Conservation (phyloP, 1,140 invertebrate genomes). For the Paralvinella palmiformis region DNA sequence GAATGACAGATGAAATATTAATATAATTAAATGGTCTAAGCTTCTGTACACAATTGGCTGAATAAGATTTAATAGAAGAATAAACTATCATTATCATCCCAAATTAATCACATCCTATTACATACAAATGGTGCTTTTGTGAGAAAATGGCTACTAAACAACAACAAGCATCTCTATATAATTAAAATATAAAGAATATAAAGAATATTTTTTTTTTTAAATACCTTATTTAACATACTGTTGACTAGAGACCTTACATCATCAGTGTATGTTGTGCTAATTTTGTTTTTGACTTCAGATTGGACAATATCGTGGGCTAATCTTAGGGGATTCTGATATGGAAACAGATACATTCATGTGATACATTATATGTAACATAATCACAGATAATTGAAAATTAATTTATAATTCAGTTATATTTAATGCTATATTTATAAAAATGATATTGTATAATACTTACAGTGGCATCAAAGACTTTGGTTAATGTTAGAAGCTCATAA, state of each 20-base stretch:
- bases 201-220: not conserved
- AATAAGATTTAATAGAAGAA: no score
- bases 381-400: not conserved
- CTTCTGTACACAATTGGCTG: no score
- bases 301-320: constrained; percentile 46
- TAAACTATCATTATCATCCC: no score
- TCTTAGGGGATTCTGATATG: constrained; percentile 43
- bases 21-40: no score
- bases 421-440: no score
- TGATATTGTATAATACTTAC: constrained; percentile 52
- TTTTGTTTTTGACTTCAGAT: constrained; percentile 30
- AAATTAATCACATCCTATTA: no score
- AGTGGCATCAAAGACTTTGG: constrained; percentile 59
- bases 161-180: no score
- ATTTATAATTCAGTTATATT: not conserved
- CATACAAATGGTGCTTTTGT: not conserved
- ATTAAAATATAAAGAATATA: not conserved
- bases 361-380: no score
- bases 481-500: constrained; percentile 65
- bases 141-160: not conserved
- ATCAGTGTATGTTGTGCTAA: constrained; percentile 34
- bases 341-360: not conserved
- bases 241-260: constrained; percentile 36
- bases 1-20: no score
- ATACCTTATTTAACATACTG: constrained; percentile 39